Evolutionary conservation across 2,888 invertebrate genomes (phyloP), one percentile per base, ranked within the genome.

Genomic region (Phania funesta): DNA sequence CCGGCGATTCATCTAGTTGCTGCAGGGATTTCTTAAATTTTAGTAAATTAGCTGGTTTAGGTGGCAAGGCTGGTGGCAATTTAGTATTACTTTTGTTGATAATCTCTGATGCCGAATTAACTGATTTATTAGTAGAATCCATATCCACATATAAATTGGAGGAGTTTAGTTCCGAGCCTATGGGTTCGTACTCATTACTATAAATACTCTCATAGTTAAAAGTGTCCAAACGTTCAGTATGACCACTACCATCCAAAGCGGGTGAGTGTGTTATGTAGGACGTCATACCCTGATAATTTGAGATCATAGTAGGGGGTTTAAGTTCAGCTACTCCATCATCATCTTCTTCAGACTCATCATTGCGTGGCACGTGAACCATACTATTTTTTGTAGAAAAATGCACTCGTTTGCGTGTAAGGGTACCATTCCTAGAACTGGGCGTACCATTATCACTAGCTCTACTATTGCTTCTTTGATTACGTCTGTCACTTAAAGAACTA

Each of bases 121-220:
- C 86, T 74, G 92, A 35, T 65, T 79, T 84, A 3, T 82, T 62
- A 0, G 84, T 93, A 44, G 91, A 91, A 77, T 94, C 94, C 90
- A 95, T 94, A 85, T 92, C 92, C 22, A 94, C 93, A 90, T 95
- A 95, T 79, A 93, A 92, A 85, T 94, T 93, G 73, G 92, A 91
- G 16, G 90, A 90, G 56, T 90, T 89, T 67, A 88, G 87, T 76
- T 91, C 90, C 13, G 90, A 89, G 9, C 91, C 90, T 81, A 95
- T 95, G 13, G 94, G 94, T 88, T 95, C 95, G 86, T 95, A 95
- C 87, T 95, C 95, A 86, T 95, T 95, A 86, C 95, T 94, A 86
- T 95, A 95, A 85, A 95, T 93, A 89, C 95, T 95, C 88, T 90
- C 92, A 91, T 88, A 93, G 91, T 89, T 86, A 87, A 87, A 82